Evolutionary conservation across 1,140 invertebrate genomes (phyloP).

Genomic region (Hermatobates lingyangjiaoensis): DNA sequence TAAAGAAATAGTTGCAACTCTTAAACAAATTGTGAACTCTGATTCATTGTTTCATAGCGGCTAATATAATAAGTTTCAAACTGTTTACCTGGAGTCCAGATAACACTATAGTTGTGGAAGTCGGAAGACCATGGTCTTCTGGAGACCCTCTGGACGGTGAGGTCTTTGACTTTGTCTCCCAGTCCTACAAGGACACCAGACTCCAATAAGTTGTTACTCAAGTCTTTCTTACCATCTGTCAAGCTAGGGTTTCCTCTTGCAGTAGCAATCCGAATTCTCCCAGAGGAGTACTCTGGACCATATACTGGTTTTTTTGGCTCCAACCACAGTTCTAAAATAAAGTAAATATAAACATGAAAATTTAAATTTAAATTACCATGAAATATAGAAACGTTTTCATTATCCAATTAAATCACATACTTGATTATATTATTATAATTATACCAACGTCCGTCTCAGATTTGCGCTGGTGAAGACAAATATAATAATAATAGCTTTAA

Average conservation of each 20-base stretch:
- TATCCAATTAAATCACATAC: no score
- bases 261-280: constrained; percentile 12
- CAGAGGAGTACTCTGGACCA: constrained; percentile 14
- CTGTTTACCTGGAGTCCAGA: not conserved
- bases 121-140: not conserved
- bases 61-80: no score
- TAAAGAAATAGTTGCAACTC: no score
- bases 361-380: no score
- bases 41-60: no score
- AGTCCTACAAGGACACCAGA: constrained; percentile 13
- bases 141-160: not conserved
- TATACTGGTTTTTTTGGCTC: constrained; percentile 14
- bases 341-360: no score
- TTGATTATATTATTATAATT: no score
- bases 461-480: no score
- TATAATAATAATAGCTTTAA: no score
- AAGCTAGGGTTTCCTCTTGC: constrained; percentile 13
- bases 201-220: constrained; percentile 10
- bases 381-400: no score
- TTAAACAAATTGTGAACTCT: no score
- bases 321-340: constrained; percentile 16
- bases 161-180: constrained; percentile 3
- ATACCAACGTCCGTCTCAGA: no score
- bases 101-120: not conserved
- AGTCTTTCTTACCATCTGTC: not conserved